Conservation (phyloP, 2,113 vertebrate species). For the Tiliqua scincoides region DNA sequence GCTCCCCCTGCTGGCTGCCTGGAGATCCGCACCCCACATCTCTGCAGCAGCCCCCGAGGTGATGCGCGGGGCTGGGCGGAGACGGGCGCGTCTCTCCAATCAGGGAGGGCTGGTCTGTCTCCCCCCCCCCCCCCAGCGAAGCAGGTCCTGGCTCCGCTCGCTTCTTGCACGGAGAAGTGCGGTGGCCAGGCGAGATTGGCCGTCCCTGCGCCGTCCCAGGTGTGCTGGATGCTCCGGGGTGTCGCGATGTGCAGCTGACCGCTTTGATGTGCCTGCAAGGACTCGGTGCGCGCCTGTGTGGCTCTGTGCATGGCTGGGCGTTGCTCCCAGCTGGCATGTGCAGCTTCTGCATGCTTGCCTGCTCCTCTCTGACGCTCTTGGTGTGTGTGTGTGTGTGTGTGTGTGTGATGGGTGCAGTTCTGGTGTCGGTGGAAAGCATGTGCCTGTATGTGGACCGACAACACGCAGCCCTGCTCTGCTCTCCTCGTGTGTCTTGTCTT, state of each 20-base stretch:
- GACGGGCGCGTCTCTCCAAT: not conserved
- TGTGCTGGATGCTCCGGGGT: too few relatives aligned
- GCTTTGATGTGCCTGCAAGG: not conserved
- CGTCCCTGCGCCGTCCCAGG: not conserved
- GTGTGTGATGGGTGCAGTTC: not conserved
- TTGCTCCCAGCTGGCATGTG: not conserved
- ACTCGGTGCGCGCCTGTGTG: not conserved
- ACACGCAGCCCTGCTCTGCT: not conserved
- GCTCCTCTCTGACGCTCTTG: not conserved
- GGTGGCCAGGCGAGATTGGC: not conserved
- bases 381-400: not conserved
- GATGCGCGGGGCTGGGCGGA: not conserved
- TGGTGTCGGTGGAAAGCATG: too few relatives aligned
- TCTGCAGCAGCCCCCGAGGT: not conserved
- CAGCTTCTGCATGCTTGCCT: too few relatives aligned
- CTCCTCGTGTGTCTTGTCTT: too few relatives aligned
- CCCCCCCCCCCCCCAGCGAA: too few relatives aligned
- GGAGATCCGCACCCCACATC: constrained; percentile 48
- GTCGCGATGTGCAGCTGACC: not conserved
- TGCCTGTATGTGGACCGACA: too few relatives aligned
- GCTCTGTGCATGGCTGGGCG: not conserved
- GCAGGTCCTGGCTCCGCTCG: not conserved
- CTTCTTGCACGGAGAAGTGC: not conserved
- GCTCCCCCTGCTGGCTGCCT: constrained; percentile 67
- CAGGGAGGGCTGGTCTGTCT: not conserved